These are phyloP conservation scores for Stictonetta naevosa DNA, from an alignment of 2,113 vertebrate genomes.

Conservation along the genomic window DNA sequence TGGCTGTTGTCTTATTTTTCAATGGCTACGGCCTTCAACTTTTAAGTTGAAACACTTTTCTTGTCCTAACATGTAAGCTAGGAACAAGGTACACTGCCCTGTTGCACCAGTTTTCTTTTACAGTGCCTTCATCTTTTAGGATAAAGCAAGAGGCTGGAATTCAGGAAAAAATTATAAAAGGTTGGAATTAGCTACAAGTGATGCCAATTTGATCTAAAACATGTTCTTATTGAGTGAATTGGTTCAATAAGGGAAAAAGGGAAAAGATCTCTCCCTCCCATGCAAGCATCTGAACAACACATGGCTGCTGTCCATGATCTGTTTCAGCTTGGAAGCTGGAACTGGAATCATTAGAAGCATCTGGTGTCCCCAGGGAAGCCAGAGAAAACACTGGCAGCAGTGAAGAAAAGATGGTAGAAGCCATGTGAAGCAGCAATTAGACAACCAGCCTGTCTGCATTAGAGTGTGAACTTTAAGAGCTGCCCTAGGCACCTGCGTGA, in stretches of 20 bases:
- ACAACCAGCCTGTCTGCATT: neutral
- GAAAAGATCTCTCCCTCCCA: slow-evolving; percentile 1
- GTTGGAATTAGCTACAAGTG: neutral
- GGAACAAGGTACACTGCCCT: neutral
- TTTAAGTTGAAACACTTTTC: neutral
- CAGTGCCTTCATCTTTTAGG: neutral
- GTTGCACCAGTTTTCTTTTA: neutral
- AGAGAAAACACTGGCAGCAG: slow-evolving; percentile 41
- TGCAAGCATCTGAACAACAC: slow-evolving; percentile 47
- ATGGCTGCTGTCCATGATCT: slow-evolving; percentile 41
- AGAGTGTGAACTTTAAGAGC: neutral
- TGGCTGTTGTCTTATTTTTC: slow-evolving; percentile 15
- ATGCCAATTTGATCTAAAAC: neutral
- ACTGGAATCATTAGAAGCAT: slow-evolving; percentile 43
- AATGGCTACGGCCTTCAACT: neutral
- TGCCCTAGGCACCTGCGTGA: neutral
- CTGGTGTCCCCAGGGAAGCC: slow-evolving; percentile 43
- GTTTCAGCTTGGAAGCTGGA: slow-evolving; percentile 37
- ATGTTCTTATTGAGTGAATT: neutral
- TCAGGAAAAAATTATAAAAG: neutral
- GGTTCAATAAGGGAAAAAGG: neutral
- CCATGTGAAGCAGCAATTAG: slow-evolving; percentile 27
- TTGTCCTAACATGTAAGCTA: neutral
- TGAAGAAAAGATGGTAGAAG: slow-evolving; percentile 43
- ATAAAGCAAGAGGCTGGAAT: neutral